Base-by-base conservation (phyloP, 2,797 vertebrate genomes). In the Cryptoprocta ferox region DNA sequence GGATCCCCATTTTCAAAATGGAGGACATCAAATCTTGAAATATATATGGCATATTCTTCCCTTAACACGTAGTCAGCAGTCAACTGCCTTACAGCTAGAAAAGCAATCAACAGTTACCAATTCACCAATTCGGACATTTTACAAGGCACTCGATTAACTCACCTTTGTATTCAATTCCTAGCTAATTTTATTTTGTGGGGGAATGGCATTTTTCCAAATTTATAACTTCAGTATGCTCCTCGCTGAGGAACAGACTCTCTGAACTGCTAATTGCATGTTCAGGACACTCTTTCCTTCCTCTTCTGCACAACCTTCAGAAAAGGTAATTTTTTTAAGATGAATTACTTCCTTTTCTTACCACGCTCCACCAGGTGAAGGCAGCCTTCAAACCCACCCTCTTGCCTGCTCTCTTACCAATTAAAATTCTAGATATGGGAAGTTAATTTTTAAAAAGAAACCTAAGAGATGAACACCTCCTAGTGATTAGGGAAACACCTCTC, bases 241-340 rank as follows among this genome's bases (percentile, higher is more conserved):
- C 82, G 56, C 4, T 89, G 90, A 87, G 65, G n/a, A 97, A 90
- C 16, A 81, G 73, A 79, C 21, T 93, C 61, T 71, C 84, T 97
- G 91, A 97, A 83, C 63, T 93, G 84, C 82, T 95, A 94, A 98
- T 94, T 91, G 48, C 45, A 93, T 66, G 39, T 83, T 97, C 26
- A 3, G 37, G 32, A 71, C 6, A 66, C 53, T 86, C 53, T 70
- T 82, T 84, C 53, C 48, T 89, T 94, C 45, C 94, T 95, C 83
- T 90, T 93, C 50, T 21, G 28, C n/a, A 73, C 35, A 94, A 97
- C 21, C 59, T 24, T 75, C 65, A 95, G 48, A 73, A 96, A 96
- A 83, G 73, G 75, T 89, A 32, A 79, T 73, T 70, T 92, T 66
- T 91, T 90, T 89, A 19, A 68, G 75, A 75, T 71, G 85, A 89